Base-by-base conservation (phyloP, 37 sponge, comb jelly and placozoan species). In the Beroe forskalii region DNA sequence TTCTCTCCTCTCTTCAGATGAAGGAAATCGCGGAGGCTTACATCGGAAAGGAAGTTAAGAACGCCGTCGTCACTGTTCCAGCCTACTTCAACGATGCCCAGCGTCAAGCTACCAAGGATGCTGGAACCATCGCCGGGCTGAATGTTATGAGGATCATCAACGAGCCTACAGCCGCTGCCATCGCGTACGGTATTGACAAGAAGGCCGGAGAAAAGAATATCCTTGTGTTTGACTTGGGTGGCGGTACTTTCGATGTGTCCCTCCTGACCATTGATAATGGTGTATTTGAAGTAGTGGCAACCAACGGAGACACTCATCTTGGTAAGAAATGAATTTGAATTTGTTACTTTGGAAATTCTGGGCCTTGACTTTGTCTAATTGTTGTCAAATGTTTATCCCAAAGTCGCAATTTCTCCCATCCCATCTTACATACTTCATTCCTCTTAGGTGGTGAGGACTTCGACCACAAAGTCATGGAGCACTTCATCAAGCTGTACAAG, bases 1-100 rank as follows among this genome's bases (percentile, higher is more conserved):
- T n/a, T n/a, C n/a, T n/a, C n/a, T n/a, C 38, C 37, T 37, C 38
- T 6, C 35, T 25, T 44, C 86, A 41, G 38, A 28, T 75, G 44
- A 69, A 94, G 93, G 99, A 98, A 60, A 98, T 94, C 17, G 99
- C 99, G 19, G 99, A 98, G 62, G 99, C 96, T 9, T 98, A 96
- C 90, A 93, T 98, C 14, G 99, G 99, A 32, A 92, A 95, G 90
- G 43, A 93, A 14, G 94, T 98, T 0, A 98, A 95, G 32, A 94
- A 98, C 90, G 96, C 96, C 62, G 99, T 98, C 0, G 99, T 98
- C 31, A 98, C 99, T 19, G 99, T 98, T 14, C 99, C 99, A 17
- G 99, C 99, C 67, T 98, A 98, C 92, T 98, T 98, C 96, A 96
- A 98, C 67, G 99, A 98, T 89, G 99, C 99, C n/a, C 99, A 98